Percentiles rank a stretch among this genome's conserved stretches.
Conservation (phyloP, 2,797 vertebrate genomes). For the Pseudochromis fuscus region DNA sequence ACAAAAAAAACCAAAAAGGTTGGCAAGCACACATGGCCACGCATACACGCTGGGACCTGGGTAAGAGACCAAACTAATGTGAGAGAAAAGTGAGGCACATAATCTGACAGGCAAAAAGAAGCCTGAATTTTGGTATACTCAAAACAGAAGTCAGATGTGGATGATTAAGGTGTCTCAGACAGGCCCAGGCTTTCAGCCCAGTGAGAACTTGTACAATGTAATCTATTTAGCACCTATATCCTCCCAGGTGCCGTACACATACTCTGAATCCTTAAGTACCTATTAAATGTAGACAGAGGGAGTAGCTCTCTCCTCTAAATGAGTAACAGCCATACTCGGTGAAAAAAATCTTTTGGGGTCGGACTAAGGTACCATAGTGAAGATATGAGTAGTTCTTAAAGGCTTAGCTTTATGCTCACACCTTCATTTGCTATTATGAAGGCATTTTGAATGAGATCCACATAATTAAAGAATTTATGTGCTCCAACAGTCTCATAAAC, state of each 20-base stretch:
- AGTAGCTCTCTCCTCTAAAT: conserved; percentile 32
- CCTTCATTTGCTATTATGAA: conserved; percentile 58
- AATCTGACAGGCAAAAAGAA: conserved; percentile 72
- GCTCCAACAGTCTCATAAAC: conserved; percentile 72
- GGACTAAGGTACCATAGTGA: conserved; percentile 61
- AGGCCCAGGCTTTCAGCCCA: conserved; percentile 57
- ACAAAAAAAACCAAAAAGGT: conserved; percentile 27
- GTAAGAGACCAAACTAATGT: conserved; percentile 64
- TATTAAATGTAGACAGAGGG: conserved; percentile 46
- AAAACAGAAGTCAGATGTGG: conserved; percentile 69
- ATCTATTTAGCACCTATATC: conserved; percentile 58
- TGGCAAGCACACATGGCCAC: conserved; percentile 19
- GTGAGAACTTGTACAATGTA: conserved; percentile 60
- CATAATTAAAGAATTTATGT: conserved; percentile 64
- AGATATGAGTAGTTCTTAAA: conserved; percentile 65
- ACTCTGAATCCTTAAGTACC: conserved; percentile 52
- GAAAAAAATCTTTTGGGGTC: conserved; percentile 30
- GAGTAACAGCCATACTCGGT: conserved; percentile 33
- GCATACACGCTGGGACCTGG: conserved; percentile 55
- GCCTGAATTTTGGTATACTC: conserved; percentile 81
- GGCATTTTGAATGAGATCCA: conserved; percentile 68
- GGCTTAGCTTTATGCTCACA: conserved; percentile 61
- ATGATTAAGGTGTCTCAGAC: conserved; percentile 64
- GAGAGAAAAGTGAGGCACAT: conserved; percentile 81
- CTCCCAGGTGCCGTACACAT: conserved; percentile 48